phyloP scores from a whole-genome alignment of 2,113 vertebrate species.

The Capra hircus region DNA sequence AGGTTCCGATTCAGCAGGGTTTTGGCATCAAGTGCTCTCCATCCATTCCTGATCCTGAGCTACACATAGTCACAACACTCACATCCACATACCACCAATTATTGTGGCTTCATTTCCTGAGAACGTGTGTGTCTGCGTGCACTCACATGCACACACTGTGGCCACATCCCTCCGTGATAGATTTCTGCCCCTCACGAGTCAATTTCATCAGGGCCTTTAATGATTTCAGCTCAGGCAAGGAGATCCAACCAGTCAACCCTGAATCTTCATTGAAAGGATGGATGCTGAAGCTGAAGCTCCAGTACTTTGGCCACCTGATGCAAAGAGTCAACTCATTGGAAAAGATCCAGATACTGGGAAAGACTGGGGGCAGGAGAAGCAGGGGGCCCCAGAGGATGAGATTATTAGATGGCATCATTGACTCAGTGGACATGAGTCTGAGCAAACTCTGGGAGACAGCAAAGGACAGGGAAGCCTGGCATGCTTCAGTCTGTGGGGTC shows the following conservation, averaged over 20 bases:
- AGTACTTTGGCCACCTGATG: background rate
- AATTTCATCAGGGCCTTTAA: background rate
- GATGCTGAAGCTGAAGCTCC: background rate
- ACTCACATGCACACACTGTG: accelerated
- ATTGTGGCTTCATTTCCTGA: background rate
- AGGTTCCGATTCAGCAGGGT: background rate
- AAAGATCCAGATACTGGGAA: background rate
- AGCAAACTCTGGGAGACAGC: background rate
- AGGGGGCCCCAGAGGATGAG: background rate
- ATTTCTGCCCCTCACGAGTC: background rate
- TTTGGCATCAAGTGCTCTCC: background rate
- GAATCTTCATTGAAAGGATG: background rate
- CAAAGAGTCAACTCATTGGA: background rate
- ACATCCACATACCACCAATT: background rate
- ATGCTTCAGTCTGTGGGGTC: background rate
- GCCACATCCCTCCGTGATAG: background rate
- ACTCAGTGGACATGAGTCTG: background rate
- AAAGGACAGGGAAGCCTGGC: background rate
- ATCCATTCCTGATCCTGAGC: background rate
- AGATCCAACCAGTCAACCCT: background rate
- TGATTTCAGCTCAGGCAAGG: background rate
- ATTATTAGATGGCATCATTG: background rate
- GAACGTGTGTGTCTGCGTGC: accelerated
- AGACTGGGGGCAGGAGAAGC: background rate
- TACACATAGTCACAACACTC: background rate